phyloP scores from a whole-genome alignment of 2,888 invertebrate species.

The Conops quadrifasciatus region DNA sequence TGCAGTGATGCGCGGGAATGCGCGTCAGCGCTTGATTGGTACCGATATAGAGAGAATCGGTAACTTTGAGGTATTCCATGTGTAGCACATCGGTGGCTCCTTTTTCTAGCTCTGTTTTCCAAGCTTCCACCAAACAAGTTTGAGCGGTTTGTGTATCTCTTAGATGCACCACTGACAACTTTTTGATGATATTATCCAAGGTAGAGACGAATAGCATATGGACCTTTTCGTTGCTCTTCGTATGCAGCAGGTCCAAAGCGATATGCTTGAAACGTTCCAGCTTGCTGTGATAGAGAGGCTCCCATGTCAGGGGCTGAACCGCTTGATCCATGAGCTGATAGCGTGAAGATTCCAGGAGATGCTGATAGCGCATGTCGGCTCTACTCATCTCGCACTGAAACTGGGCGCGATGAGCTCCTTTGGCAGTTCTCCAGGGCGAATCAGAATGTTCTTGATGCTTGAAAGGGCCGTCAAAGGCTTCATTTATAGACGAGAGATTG shows the following conservation, averaged over 20 bases:
- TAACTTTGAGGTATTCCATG: constrained; percentile 82
- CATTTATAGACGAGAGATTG: constrained; percentile 81
- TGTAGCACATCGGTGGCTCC: constrained; percentile 67
- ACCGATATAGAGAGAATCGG: constrained; percentile 81
- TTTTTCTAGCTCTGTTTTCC: constrained; percentile 69
- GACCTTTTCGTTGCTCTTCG: constrained; percentile 74
- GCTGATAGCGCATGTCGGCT: constrained; percentile 58
- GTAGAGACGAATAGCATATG: constrained; percentile 86
- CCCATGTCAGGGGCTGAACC: constrained; percentile 76
- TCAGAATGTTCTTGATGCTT: constrained; percentile 81
- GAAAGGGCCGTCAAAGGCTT: constrained; percentile 85
- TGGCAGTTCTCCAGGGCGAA: constrained; percentile 79
- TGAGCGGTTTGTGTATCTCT: constrained; percentile 65
- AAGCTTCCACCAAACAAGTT: constrained; percentile 86
- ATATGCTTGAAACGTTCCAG: constrained; percentile 80
- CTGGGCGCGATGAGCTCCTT: constrained; percentile 69
- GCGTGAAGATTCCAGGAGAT: constrained; percentile 73
- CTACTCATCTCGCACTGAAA: constrained; percentile 70
- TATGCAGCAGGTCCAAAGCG: constrained; percentile 79
- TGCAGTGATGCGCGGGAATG: constrained; percentile 81
- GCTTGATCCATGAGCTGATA: constrained; percentile 91
- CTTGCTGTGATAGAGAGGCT: constrained; percentile 76
- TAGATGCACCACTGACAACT: constrained; percentile 74
- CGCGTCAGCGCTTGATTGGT: constrained; percentile 75
- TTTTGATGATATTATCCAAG: constrained; percentile 77